Evolutionary conservation across 2,888 invertebrate genomes (phyloP).

Genomic region (Agriotes lineatus): DNA sequence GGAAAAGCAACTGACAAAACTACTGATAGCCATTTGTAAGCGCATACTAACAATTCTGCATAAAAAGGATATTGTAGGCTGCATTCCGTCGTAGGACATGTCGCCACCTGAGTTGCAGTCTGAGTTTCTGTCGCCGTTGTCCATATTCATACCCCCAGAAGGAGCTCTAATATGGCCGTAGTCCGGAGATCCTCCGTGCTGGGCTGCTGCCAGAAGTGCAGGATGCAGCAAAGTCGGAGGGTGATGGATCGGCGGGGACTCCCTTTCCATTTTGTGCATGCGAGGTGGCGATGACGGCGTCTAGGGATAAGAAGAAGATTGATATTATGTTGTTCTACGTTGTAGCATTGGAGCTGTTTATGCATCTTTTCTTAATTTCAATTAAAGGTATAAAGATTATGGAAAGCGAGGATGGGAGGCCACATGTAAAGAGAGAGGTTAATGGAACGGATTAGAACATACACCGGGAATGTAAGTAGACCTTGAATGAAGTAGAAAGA

Average conservation of each 20-base stretch:
- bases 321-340: no score
- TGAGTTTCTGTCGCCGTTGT: constrained; percentile 87
- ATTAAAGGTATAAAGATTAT: no score
- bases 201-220: constrained; percentile 85
- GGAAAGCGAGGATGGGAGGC: no score
- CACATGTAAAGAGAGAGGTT: no score
- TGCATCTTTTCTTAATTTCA: no score
- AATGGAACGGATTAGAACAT: no score
- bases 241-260: constrained; percentile 87
- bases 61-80: constrained; percentile 97
- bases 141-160: constrained; percentile 73
- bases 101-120: constrained; percentile 93
- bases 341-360: no score
- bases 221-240: constrained; percentile 89
- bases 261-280: constrained; percentile 79
- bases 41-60: constrained; percentile 60
- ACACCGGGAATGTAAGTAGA: no score
- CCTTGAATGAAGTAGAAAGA: no score
- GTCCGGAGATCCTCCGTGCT: constrained; percentile 85
- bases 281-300: constrained; percentile 73
- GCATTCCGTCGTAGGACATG: constrained; percentile 91
- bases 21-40: neutral
- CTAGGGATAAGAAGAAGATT: no score
- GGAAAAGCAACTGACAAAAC: neutral
- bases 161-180: constrained; percentile 77